Conservation (phyloP, 2,797 vertebrate species). For the Anniella stebbinsi region DNA sequence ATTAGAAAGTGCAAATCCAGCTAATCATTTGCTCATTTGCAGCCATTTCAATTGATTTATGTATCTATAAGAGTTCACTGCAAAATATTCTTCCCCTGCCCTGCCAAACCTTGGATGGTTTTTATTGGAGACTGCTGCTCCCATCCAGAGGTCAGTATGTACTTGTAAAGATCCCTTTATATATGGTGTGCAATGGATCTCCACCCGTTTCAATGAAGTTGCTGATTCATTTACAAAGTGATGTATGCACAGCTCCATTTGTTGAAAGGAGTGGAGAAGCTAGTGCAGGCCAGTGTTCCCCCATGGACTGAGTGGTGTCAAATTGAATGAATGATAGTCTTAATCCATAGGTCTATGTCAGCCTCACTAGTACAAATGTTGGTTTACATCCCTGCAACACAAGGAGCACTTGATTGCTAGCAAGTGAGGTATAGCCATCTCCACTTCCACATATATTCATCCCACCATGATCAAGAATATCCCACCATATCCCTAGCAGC, state of each 20-base stretch:
- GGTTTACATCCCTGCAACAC: background rate
- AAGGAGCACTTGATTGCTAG: background rate
- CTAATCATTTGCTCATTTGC: slow-evolving; percentile 20
- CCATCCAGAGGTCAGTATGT: background rate
- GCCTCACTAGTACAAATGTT: background rate
- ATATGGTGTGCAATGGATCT: background rate
- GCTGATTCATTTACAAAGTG: background rate
- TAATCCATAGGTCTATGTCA: background rate
- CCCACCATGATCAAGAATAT: background rate
- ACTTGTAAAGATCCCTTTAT: background rate
- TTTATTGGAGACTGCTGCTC: background rate
- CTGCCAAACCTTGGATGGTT: background rate
- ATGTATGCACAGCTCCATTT: background rate
- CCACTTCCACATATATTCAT: background rate
- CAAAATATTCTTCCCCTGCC: background rate
- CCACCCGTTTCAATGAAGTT: background rate
- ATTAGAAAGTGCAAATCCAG: slow-evolving; percentile 33
- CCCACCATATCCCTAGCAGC: background rate
- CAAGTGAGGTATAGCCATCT: background rate
- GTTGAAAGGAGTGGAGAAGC: background rate
- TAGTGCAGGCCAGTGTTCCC: background rate
- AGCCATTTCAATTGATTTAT: slow-evolving; percentile 21
- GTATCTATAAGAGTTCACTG: background rate
- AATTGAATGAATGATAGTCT: background rate
- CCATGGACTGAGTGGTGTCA: background rate